Conservation (phyloP, 2,797 vertebrate species). For the Varecia variegata region DNA sequence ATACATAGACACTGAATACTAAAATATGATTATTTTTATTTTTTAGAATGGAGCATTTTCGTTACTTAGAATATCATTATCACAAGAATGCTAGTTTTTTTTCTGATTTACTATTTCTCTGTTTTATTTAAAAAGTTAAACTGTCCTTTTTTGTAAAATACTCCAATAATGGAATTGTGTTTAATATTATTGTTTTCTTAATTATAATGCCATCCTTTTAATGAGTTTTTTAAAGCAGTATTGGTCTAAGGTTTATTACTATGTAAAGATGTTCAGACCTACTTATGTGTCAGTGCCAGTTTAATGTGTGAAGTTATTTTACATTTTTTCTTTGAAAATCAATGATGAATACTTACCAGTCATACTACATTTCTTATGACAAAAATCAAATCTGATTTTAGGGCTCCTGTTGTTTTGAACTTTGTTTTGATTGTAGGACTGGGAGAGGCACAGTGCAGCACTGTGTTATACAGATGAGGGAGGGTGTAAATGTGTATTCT, state of each 20-base stretch:
- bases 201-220: not conserved
- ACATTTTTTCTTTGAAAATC: constrained; percentile 17
- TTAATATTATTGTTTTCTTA: not conserved
- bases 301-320: not conserved
- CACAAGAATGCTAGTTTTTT: not conserved
- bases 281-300: not conserved
- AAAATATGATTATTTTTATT: not conserved
- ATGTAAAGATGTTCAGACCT: not conserved
- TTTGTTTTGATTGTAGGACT: not conserved
- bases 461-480: not conserved
- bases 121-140: not conserved
- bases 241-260: not conserved
- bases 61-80: not conserved
- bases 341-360: not conserved
- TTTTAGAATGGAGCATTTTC: not conserved
- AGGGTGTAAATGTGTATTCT: not conserved
- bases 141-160: not conserved
- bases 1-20: not conserved
- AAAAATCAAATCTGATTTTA: not conserved
- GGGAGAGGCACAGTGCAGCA: not conserved
- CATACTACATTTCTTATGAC: not conserved
- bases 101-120: not conserved
- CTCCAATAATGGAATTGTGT: not conserved
- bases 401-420: not conserved
- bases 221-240: not conserved